Evolutionary conservation across 2,888 invertebrate genomes (phyloP).

Genomic region (Parapristionchus giblindavisi): DNA sequence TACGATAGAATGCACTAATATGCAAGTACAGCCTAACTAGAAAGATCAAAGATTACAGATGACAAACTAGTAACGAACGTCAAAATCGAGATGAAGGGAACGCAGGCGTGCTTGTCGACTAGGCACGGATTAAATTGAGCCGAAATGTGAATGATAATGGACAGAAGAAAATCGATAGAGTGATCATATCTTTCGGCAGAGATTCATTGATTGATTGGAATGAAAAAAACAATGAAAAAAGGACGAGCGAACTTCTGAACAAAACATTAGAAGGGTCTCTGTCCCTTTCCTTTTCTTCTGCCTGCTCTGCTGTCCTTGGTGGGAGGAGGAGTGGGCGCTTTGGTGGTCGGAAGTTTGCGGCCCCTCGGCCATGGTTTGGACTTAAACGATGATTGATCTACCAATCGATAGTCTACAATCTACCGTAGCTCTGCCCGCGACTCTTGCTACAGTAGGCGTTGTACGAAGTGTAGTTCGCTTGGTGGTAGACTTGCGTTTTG

Average conservation of each 20-base stretch:
- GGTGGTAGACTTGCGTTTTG: slow-evolving; percentile 26
- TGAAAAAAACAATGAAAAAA: too few species aligned
- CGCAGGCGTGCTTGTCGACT: slow-evolving; percentile 20
- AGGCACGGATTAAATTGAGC: slow-evolving; percentile 25
- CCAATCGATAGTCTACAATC: too few species aligned
- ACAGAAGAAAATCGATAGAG: not conserved
- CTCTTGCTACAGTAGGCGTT: not conserved
- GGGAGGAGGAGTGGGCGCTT: too few species aligned
- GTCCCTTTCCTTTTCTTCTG: too few species aligned
- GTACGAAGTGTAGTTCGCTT: slow-evolving; percentile 10
- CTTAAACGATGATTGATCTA: too few species aligned
- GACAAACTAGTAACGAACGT: not conserved
- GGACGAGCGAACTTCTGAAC: too few species aligned
- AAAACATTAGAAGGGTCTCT: too few species aligned
- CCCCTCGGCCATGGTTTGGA: too few species aligned
- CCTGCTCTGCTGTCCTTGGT: too few species aligned
- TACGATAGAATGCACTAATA: not conserved
- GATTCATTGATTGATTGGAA: too few species aligned
- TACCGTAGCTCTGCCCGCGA: slow-evolving; percentile 14
- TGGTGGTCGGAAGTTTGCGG: too few species aligned
- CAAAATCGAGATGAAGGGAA: slow-evolving; percentile 26
- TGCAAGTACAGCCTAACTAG: slow-evolving; percentile 17
- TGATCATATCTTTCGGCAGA: too few species aligned
- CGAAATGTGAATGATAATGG: not conserved
- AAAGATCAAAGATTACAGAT: not conserved